Conservation (phyloP, 2,113 vertebrate genomes). For the Hydropotes inermis region DNA sequence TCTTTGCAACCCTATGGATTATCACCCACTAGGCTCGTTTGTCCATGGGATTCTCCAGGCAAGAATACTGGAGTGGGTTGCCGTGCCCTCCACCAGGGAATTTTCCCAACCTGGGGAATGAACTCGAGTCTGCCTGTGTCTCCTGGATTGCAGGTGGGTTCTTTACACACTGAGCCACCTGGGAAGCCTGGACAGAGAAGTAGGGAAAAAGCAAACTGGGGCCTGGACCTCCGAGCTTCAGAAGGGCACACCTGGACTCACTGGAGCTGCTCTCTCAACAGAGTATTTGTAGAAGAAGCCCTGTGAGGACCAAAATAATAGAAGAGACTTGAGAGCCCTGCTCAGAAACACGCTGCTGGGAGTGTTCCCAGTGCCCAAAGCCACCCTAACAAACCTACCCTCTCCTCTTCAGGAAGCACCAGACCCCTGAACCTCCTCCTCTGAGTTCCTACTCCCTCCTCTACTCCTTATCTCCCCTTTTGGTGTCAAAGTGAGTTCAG, state of each 20-base stretch:
- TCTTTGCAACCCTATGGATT: neutral
- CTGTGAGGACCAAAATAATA: neutral
- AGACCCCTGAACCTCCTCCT: neutral
- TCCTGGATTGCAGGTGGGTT: neutral
- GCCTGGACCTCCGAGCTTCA: neutral
- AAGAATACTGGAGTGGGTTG: neutral
- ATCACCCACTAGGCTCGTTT: neutral
- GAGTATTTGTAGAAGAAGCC: neutral
- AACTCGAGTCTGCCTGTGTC: neutral
- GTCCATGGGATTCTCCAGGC: neutral
- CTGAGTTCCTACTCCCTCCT: neutral
- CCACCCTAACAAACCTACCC: neutral
- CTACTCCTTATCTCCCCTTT: neutral
- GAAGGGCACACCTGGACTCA: neutral
- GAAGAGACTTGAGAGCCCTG: neutral
- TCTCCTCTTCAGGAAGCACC: neutral
- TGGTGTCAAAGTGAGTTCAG: neutral
- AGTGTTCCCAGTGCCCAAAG: neutral
- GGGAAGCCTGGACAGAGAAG: neutral
- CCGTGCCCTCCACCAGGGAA: neutral
- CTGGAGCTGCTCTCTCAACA: neutral
- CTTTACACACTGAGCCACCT: neutral
- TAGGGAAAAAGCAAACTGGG: neutral
- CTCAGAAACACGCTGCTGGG: neutral
- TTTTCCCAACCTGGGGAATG: neutral